Evolutionary conservation across 2,113 vertebrate species (phyloP), one percentile per base, ranked within the genome.

Genomic region (Saguinus midas): DNA sequence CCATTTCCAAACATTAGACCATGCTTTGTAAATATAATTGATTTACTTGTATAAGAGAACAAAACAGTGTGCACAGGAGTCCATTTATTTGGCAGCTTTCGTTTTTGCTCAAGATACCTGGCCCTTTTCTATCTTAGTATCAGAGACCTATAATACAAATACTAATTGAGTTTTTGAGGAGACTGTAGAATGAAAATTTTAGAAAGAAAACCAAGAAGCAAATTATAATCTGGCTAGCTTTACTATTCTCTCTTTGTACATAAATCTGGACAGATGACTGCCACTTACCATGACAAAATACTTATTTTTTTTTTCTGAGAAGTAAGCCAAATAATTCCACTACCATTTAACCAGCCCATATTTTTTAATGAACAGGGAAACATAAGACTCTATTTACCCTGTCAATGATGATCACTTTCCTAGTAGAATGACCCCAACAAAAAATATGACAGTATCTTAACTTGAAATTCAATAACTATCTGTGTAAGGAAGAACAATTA

Each of bases 401-500:
- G 29, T 89, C 27, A 20, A 8, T 73, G 52, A 72, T n/a, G 35
- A 18, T 75, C 37, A 13, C 37, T 48, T 93, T 92, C 73, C 23
- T 61, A 18, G 88, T 95, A 95, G 64, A 58, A 6, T 72, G 11
- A 92, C 91, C 87, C 80, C 79, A 96, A 6, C 55, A 29, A 94
- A 37, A 97, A 18, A 90, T 64, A 90, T 29, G 92, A 94, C 14
- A 96, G 32, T 85, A 27, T 93, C 66, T 94, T 93, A 95, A 95
- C 50, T 83, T 95, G 96, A 96, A 84, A 82, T 72, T 58, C 18
- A 96, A 93, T 97, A 93, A 1, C 92, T 90, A 2, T 92, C 66
- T 95, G 25, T 83, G 94, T 37, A 85, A 76, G 16, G 57, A 76
- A 58, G 58, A 97, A 97, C 89, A 94, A 97, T 98, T 97, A 97